Conservation (phyloP, 2,113 vertebrate genomes). For the Ellobius talpinus region DNA sequence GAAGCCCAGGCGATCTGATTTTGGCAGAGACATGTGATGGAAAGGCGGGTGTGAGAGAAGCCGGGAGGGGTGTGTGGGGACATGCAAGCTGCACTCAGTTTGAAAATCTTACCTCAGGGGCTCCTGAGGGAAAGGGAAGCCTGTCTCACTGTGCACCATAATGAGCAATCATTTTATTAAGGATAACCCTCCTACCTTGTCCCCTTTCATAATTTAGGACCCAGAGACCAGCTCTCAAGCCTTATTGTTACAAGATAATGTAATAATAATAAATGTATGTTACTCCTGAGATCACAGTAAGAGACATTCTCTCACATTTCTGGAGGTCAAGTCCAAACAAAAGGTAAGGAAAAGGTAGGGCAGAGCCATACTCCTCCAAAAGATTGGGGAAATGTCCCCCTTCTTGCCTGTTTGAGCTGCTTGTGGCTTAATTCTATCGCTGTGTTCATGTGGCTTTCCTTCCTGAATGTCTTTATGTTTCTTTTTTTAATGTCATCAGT, state of each 20-base stretch:
- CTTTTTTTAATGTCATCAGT: not conserved
- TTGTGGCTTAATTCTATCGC: not conserved
- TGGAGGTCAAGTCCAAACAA: not conserved
- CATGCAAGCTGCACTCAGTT: too few relatives aligned
- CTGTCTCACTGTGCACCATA: fast-evolving
- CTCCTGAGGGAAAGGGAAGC: not conserved
- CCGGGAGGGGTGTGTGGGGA: not conserved
- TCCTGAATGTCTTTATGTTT: not conserved
- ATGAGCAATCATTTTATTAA: not conserved
- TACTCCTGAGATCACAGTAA: not conserved
- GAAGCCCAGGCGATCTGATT: not conserved
- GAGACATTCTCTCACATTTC: not conserved
- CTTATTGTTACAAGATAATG: not conserved
- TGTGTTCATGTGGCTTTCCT: not conserved
- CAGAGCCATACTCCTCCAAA: not conserved
- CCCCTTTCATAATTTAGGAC: not conserved
- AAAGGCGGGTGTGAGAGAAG: slow-evolving; percentile 26
- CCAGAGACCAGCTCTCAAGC: not conserved
- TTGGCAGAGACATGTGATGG: not conserved
- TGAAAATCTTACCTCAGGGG: not conserved
- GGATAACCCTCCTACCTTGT: not conserved
- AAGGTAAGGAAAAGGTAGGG: not conserved
- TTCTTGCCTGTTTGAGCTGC: not conserved
- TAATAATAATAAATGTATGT: not conserved
- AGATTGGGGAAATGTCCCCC: not conserved